Base-by-base conservation (phyloP, 92 coral and sea anemone species). In the Desmophyllum pertusum region DNA sequence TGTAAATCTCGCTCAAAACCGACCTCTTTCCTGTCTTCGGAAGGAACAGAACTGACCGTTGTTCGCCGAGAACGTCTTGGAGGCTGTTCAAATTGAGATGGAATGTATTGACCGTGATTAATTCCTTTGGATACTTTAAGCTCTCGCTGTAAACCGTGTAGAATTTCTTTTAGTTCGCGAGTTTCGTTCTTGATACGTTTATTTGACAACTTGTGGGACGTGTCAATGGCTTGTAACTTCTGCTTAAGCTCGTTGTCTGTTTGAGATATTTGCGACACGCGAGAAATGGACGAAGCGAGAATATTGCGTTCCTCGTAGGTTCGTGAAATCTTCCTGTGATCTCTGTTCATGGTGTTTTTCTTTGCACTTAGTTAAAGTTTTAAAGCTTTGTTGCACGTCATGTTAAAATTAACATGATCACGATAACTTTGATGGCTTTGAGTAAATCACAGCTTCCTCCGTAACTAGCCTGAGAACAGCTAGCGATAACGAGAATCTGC, bases 221-320 rank as follows among this genome's bases (percentile, higher is more conserved):
- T 82, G 67, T 92, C 75, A 33, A 92, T 72, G 29, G 91, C 93
- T 53, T 92, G 89, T 18, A 92, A 75, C 70, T 87, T 90, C 69
- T 85, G 86, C 72, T 87, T 92, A 2, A 92, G 91, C 42, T 90
- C 95, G 43, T 90, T 90, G 62, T 92, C 95, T 9, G 89, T 42
- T 45, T 90, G 93, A 6, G 87, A 80, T 57, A 80, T 77, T 18
- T 81, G 91, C 25, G 93, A 45, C 2, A 66, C 65, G 10, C 82
- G 81, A 21, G 75, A 48, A 30, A 51, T 75, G 40, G 87, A 84
- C 40, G n/a, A n/a, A n/a, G 66, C 87, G 51, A 63, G 77, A 13
- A 75, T 51, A 40, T 11, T 45, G 10, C 87, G 73, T 48, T 84
- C 87, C 40, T 84, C 87, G 2, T 61, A 21, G 23, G 81, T 15